Conservation (phyloP, 2,113 vertebrate species). For the Eolophus roseicapilla region DNA sequence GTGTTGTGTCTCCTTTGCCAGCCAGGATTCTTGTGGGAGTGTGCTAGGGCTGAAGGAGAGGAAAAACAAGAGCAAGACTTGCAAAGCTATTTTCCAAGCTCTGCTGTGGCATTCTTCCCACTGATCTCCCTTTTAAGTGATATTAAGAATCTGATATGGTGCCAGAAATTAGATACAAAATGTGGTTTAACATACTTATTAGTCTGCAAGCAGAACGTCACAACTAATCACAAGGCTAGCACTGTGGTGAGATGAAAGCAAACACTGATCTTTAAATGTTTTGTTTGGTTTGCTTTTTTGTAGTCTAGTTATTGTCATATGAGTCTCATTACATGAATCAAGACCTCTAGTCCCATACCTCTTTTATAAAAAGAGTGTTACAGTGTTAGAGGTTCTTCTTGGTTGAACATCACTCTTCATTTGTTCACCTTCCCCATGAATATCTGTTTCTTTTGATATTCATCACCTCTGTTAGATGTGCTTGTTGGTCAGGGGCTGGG, state of each 20-base stretch:
- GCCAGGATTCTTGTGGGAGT: background rate
- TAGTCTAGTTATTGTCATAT: background rate
- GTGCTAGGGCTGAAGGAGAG: background rate
- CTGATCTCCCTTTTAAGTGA: conserved; percentile 1
- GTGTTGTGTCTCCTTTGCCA: background rate
- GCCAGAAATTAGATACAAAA: background rate
- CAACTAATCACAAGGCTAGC: background rate
- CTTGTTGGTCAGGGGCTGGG: background rate
- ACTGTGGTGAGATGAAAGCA: background rate
- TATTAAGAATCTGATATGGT: background rate
- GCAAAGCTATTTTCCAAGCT: background rate
- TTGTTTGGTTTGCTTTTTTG: background rate
- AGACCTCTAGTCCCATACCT: background rate
- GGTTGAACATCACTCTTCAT: background rate
- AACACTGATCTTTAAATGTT: background rate
- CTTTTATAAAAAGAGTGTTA: background rate
- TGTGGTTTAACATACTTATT: background rate
- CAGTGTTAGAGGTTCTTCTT: background rate
- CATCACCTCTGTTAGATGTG: background rate
- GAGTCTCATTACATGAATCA: background rate
- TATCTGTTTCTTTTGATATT: background rate
- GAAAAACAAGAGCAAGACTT: background rate
- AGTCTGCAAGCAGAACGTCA: background rate
- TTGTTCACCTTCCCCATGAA: background rate
- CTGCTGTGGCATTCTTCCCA: background rate